Conservation (phyloP, 1,140 invertebrate genomes). For the Oscheius sp. region DNA sequence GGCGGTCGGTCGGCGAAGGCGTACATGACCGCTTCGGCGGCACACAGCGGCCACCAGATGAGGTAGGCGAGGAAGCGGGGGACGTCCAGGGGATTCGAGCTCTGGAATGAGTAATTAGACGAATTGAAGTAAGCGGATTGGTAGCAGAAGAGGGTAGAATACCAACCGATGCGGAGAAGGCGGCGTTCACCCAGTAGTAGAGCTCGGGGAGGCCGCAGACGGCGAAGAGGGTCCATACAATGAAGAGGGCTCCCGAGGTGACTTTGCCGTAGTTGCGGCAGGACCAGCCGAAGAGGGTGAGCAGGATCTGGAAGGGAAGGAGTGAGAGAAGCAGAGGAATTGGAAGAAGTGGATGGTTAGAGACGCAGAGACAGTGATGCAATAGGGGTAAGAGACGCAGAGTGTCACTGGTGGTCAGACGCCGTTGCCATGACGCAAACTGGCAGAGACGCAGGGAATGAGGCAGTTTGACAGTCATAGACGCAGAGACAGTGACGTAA, state of each 20-base stretch:
- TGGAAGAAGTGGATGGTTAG: no score
- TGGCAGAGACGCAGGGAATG: no score
- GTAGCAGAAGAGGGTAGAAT: not conserved
- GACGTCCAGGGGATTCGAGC: not conserved
- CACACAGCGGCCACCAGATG: not conserved
- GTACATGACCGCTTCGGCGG: conserved; percentile 11
- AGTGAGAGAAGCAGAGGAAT: no score
- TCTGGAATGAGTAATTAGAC: not conserved
- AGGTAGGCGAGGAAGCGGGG: conserved; percentile 9
- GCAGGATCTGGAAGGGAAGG: conserved; percentile 7
- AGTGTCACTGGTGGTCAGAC: no score
- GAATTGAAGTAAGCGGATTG: no score
- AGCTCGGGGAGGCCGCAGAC: conserved; percentile 18
- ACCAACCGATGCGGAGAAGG: not conserved
- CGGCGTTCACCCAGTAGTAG: conserved; percentile 3
- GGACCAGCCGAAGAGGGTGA: conserved; percentile 1
- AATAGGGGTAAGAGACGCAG: no score
- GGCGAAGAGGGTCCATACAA: conserved; percentile 23
- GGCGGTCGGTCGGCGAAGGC: not conserved
- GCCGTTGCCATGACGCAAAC: no score
- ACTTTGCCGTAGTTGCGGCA: conserved; percentile 19
- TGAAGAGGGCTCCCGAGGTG: conserved; percentile 18
- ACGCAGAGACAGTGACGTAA: no score
- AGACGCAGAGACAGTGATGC: no score
- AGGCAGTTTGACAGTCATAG: no score